Evolutionary conservation across 2,888 invertebrate genomes (phyloP).

Genomic region (Leptinotarsa tumamoca): DNA sequence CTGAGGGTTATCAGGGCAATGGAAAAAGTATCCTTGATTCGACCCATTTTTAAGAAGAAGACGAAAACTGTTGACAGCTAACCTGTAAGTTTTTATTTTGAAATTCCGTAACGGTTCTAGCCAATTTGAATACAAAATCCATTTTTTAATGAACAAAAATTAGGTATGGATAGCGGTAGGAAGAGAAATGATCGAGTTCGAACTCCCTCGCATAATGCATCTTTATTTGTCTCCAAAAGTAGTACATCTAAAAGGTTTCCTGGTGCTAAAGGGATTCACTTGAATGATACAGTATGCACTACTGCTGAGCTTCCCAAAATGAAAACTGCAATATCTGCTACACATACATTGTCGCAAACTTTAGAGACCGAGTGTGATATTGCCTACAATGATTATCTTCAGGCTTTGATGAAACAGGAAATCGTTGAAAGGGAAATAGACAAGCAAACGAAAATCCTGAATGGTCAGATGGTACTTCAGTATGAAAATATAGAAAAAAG

Average conservation of each 20-base stretch:
- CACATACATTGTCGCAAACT: slow-evolving; percentile 7
- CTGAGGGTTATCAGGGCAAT: too few species aligned
- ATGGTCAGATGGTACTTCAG: slow-evolving; percentile 31
- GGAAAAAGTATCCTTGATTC: too few species aligned
- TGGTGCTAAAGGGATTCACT: slow-evolving; percentile 19
- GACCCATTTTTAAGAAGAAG: not conserved
- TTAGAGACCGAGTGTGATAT: slow-evolving; percentile 36
- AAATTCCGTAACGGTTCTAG: too few species aligned
- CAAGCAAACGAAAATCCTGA: slow-evolving; percentile 23
- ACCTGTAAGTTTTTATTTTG: too few species aligned
- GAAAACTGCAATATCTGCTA: slow-evolving; percentile 28
- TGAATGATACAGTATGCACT: slow-evolving; percentile 29
- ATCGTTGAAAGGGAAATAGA: slow-evolving; percentile 26
- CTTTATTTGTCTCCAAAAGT: slow-evolving; percentile 24
- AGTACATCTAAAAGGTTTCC: slow-evolving; percentile 29
- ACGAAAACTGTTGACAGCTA: not conserved
- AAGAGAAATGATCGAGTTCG: slow-evolving; percentile 21
- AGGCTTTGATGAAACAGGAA: slow-evolving; percentile 29
- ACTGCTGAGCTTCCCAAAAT: slow-evolving; percentile 17
- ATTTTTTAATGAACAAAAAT: not conserved
- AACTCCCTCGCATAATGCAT: slow-evolving; percentile 33
- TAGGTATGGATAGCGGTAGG: slow-evolving; percentile 25
- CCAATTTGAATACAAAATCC: not conserved
- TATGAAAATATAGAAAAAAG: slow-evolving; percentile 30
- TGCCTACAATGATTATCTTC: slow-evolving; percentile 35